Evolutionary conservation across 2,113 vertebrate genomes (phyloP), one percentile per base, ranked within the genome.

Genomic region (Bothrops jararaca): DNA sequence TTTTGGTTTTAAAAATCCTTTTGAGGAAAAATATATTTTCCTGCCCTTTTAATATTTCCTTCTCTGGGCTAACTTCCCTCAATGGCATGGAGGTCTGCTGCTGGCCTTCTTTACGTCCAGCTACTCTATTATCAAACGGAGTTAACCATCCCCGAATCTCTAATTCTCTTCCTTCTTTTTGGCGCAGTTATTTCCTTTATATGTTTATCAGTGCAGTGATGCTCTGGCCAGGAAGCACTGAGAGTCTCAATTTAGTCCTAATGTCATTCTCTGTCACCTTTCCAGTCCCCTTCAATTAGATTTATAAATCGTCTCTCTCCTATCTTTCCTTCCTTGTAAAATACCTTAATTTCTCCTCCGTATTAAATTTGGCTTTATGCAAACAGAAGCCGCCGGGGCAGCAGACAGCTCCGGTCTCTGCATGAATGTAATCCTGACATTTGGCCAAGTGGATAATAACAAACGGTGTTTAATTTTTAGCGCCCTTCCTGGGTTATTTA

Each of bases 371-470:
- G 29, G 57, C 56, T 58, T 34, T 26, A 56, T 54, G 52, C 29
- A 42, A 69, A 12, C 24, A 39, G 42, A 58, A 45, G n/a, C 20
- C 0, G 1, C 52, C 0, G 13, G 54, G n/a, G 39, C 48, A 26
- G 18, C 22, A 34, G 52, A 50, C 53, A 23, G 11, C 8, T 58
- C 1, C 1, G 2, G 29, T 39, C 42, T 52, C 2, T 90, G 18
- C 18, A 34, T 29, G 86, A 80, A 11, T 54, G 24, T 4, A 80
- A 45, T 42, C 42, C 45, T 57, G 85, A 58, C 45, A 86, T 74
- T 92, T 80, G 57, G 92, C 69, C 89, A 92, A 92, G 34, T 92
- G 88, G 69, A 52, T 92, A 88, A 88, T 88, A 58, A 92, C 88
- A 89, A 92, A 90, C 89, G 57, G 57, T 20, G 54, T 58, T 34